Evolutionary conservation across 92 coral and sea anemone species (phyloP), one percentile per base, ranked within the genome.

Genomic region (Paragorgia papillata): DNA sequence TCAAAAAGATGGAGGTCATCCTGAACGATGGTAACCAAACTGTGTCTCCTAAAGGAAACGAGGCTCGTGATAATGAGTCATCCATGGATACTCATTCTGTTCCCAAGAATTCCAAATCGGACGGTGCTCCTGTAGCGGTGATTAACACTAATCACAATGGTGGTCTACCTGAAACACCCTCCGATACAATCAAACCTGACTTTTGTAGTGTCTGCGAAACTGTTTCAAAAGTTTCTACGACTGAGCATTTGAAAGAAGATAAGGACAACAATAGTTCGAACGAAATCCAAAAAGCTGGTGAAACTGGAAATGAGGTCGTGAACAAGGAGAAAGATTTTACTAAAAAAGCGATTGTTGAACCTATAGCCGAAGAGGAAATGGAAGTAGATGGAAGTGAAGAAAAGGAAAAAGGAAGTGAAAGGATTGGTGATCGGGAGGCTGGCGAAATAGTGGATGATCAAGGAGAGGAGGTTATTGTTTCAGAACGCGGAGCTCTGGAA

Each of bases 401-500:
- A 22, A 46, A 18, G 7, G 25, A 1, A 22, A 46, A 18, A 15
- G 25, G 1, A 26, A 6, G 14, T 58, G 48, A 43, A 51, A 30
- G 19, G 46, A 28, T 9, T 33, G 56, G 13, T 49, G 70, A 2
- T 44, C 55, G 0, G 18, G 22, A 32, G 31, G 60, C 43, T 18
- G 27, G 12, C 0, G 68, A 34, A 55, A 49, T n/a, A 58, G 49
- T 44, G 15, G 79, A 84, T 43, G 33, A 21, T 28, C 37, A 62
- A 32, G 10, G 12, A 8, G 48, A 51, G 20, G 77, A 62, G 28
- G 9, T 30, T 9, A 68, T 59, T 40, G 68, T 33, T 10, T 37
- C 33, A 71, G 85, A 84, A 57, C 37, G 33, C 22, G 60, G 24
- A 35, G 79, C 20, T 18, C 54, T 17, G 26, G 25, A 66, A 66